A percentile compares a stretch with the other conserved stretches of the same genome.
Evolutionary conservation across 2,797 vertebrate genomes (phyloP).

Genomic region (Phyllotis vaccarum): DNA sequence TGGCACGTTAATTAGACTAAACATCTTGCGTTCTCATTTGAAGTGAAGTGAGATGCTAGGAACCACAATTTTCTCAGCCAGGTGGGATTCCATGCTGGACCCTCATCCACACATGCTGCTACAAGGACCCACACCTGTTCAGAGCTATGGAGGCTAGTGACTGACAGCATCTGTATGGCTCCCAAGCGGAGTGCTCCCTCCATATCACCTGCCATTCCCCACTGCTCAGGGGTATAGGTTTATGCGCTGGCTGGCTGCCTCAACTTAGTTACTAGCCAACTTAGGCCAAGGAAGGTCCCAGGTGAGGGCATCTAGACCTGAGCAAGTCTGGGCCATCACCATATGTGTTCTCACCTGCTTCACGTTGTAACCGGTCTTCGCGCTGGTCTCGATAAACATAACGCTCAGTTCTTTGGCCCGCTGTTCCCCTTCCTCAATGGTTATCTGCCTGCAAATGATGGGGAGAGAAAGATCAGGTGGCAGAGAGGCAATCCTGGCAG

Average conservation of each 20-base stretch:
- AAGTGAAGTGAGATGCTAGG: background rate
- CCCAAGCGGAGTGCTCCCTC: fast-evolving
- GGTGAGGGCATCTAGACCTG: background rate
- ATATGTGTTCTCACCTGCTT: constrained; percentile 91
- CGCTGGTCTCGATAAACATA: constrained; percentile 97
- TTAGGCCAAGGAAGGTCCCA: background rate
- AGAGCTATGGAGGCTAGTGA: background rate
- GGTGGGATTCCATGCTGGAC: background rate
- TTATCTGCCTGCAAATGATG: constrained; percentile 92
- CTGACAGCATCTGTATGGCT: fast-evolving
- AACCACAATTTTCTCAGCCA: background rate
- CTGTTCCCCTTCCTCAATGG: constrained; percentile 95
- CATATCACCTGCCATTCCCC: background rate
- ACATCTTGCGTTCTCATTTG: background rate
- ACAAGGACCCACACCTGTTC: fast-evolving
- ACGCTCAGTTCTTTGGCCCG: constrained; percentile 95
- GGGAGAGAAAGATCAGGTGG: background rate
- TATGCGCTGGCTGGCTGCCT: background rate
- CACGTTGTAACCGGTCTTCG: constrained; percentile 96
- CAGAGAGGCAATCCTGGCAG: background rate
- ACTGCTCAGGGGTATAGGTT: too few species aligned
- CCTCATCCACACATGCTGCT: too few species aligned
- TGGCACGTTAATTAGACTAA: background rate
- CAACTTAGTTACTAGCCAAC: background rate
- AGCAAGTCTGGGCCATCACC: fast-evolving